A percentile compares a stretch with the other conserved stretches of the same genome.
These are phyloP conservation scores for Upupa epops DNA, from an alignment of 2,113 vertebrate genomes.

Conservation along the genomic window DNA sequence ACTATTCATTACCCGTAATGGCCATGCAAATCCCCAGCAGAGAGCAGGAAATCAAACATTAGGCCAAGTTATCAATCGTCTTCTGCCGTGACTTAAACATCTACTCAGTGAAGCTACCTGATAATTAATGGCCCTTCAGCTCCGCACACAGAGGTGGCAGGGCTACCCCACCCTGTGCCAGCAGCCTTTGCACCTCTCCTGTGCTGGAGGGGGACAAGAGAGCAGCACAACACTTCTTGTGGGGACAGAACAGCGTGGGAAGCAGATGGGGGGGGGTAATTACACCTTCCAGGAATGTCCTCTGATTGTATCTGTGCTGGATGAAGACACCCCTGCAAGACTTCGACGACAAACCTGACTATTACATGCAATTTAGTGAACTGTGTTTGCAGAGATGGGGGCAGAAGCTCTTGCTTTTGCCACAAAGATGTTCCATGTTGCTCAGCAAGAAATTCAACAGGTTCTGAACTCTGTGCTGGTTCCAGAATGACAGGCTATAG, in stretches of 20 bases:
- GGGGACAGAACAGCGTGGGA: fast-evolving
- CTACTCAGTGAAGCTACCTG: background rate
- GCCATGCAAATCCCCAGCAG: background rate
- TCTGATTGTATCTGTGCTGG: fast-evolving
- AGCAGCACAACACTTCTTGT: background rate
- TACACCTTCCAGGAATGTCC: fast-evolving
- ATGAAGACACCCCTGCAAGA: background rate
- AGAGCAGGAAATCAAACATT: background rate
- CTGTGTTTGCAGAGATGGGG: fast-evolving
- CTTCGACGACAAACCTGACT: background rate
- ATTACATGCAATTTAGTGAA: fast-evolving
- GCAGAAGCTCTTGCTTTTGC: background rate
- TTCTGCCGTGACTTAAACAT: background rate
- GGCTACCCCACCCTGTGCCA: background rate
- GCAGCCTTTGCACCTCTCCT: background rate
- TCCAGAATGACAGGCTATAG: background rate
- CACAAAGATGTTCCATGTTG: fast-evolving
- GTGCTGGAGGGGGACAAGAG: background rate
- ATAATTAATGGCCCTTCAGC: conserved; percentile 31
- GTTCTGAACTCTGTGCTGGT: background rate
- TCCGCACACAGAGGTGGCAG: background rate
- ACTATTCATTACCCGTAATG: background rate
- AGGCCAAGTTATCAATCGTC: background rate
- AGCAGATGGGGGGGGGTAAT: fast-evolving
- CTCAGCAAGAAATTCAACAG: background rate